Conservation (phyloP, 2,113 vertebrate species). For the Plecturocebus donacophilus region DNA sequence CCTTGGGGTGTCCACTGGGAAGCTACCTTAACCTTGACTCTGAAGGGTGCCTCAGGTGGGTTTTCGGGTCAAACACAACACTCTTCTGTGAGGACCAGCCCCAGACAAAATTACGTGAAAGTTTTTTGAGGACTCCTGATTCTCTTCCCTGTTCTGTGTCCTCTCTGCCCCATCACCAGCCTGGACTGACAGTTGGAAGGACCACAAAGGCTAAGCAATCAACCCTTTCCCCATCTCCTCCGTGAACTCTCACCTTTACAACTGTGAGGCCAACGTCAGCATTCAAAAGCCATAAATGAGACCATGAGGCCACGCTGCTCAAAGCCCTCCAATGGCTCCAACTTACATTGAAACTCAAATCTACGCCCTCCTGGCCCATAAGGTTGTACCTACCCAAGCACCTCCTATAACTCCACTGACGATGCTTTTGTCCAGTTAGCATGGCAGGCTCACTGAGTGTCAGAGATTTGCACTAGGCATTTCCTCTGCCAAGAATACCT, state of each 20-base stretch:
- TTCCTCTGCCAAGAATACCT: background rate
- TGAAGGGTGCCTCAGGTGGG: background rate
- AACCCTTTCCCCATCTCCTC: background rate
- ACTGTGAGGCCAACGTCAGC: background rate
- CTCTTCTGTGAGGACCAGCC: background rate
- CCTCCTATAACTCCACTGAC: background rate
- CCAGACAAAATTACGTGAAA: background rate
- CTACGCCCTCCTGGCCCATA: background rate
- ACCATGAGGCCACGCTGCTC: background rate
- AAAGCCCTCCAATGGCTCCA: background rate
- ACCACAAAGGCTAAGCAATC: background rate
- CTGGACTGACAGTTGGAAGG: background rate
- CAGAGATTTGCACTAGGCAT: background rate
- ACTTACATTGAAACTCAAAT: background rate
- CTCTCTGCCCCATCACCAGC: background rate
- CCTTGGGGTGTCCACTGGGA: background rate
- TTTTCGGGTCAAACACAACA: background rate
- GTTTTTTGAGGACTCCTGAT: background rate
- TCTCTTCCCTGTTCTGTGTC: background rate
- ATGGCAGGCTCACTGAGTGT: background rate
- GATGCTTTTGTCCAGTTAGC: no score
- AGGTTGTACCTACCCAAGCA: background rate
- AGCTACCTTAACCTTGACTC: background rate
- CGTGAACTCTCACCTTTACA: background rate
- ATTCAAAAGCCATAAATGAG: background rate